Evolutionary conservation across 2,888 invertebrate genomes (phyloP).

Genomic region (Cantharis rufa): DNA sequence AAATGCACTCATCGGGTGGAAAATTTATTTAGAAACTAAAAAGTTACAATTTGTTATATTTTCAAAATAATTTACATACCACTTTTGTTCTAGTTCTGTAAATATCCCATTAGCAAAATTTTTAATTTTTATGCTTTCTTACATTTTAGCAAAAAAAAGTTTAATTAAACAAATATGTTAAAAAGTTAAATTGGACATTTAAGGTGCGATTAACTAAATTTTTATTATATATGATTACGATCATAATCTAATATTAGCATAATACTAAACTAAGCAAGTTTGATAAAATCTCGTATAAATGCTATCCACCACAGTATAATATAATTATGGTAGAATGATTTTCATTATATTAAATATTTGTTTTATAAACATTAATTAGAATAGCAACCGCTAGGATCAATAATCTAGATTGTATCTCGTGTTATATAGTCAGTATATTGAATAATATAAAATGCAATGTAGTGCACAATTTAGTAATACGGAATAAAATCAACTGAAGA

Average conservation of each 20-base stretch:
- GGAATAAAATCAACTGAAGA: background rate
- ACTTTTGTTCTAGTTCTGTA: background rate
- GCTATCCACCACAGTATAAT: background rate
- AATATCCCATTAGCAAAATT: background rate
- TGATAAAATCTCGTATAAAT: background rate
- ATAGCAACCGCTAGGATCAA: background rate
- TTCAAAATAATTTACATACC: background rate
- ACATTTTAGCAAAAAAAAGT: background rate
- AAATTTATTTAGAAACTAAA: slow-evolving; percentile 4
- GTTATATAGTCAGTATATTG: background rate
- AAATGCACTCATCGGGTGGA: background rate
- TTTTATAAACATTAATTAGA: background rate
- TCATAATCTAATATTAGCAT: background rate
- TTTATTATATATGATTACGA: background rate
- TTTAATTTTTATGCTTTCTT: background rate
- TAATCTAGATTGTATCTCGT: background rate
- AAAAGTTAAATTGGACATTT: background rate
- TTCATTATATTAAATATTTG: background rate
- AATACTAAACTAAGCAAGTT: background rate
- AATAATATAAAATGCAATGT: background rate
- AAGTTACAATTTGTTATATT: background rate
- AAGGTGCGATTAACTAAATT: background rate
- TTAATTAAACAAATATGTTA: background rate
- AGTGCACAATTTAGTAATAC: background rate
- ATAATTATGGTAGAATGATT: background rate